Evolutionary conservation across 2,113 vertebrate genomes (phyloP).

Genomic region (Talpa occidentalis): DNA sequence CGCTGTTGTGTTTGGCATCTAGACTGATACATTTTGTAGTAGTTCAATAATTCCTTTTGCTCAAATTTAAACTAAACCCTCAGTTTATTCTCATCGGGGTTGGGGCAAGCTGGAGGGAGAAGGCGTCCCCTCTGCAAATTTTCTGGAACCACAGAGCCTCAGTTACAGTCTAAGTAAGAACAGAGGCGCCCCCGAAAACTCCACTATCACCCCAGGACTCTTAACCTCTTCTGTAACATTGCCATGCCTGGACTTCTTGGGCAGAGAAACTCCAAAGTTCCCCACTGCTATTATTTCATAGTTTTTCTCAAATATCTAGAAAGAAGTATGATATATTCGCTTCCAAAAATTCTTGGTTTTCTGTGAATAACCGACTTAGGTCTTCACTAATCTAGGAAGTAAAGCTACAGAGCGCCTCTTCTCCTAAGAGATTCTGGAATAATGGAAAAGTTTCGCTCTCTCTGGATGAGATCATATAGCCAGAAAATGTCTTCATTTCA

Average conservation of each 20-base stretch:
- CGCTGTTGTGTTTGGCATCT: slow-evolving; percentile 42
- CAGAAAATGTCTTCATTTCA: background rate
- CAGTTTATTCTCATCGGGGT: background rate
- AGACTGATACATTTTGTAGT: slow-evolving; percentile 28
- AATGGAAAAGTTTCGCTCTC: background rate
- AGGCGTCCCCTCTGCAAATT: background rate
- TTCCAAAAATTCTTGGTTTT: background rate
- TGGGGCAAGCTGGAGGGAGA: background rate
- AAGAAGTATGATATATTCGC: background rate
- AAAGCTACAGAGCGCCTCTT: background rate
- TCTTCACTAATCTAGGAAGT: background rate
- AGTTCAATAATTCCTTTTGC: slow-evolving; percentile 38
- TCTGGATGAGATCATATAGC: background rate
- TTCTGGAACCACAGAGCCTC: background rate
- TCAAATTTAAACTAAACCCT: slow-evolving; percentile 10
- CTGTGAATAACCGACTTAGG: background rate
- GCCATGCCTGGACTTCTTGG: background rate
- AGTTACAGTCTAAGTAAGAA: background rate
- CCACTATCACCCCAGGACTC: background rate
- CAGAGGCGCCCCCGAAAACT: background rate
- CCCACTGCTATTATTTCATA: background rate
- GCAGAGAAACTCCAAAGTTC: background rate
- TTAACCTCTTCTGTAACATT: background rate
- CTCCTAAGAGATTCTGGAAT: background rate
- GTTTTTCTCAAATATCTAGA: background rate